Evolutionary conservation across 2,797 vertebrate species (phyloP).

Genomic region (Apogon hyalosoma): DNA sequence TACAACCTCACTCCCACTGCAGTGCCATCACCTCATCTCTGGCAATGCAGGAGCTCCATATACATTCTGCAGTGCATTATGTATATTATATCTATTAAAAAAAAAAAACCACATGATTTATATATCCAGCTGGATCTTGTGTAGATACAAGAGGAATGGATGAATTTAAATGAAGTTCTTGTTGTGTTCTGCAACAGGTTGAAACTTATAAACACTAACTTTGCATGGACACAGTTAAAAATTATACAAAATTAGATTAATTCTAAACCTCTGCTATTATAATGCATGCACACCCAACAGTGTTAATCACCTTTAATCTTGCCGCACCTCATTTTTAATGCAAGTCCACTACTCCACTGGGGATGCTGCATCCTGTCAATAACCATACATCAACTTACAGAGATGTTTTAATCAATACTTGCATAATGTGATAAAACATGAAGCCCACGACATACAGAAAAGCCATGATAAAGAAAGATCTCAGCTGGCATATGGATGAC

Average conservation of each 20-base stretch:
- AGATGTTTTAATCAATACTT: slow-evolving; percentile 21
- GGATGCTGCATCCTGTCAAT: slow-evolving; percentile 39
- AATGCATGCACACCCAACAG: neutral
- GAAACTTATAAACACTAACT: neutral
- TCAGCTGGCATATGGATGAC: neutral
- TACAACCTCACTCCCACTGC: neutral
- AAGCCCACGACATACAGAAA: neutral
- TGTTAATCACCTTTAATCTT: slow-evolving; percentile 10
- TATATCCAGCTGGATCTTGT: neutral
- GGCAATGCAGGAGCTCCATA: neutral
- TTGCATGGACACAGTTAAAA: neutral
- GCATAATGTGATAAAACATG: neutral
- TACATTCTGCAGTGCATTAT: neutral
- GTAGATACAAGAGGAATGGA: neutral
- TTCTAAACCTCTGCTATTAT: no score
- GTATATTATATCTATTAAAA: no score
- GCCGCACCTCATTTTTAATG: slow-evolving; percentile 9
- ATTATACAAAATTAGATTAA: neutral
- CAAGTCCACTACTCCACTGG: slow-evolving; percentile 1
- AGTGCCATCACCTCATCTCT: neutral
- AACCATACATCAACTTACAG: slow-evolving; percentile 16
- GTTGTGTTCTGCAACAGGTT: neutral
- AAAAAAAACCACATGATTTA: no score
- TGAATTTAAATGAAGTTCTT: neutral
- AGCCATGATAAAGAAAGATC: neutral